Percentiles rank a stretch among this genome's conserved stretches.
Evolutionary conservation across 2,797 vertebrate species (phyloP).

Genomic region (Sphaeramia orbicularis): DNA sequence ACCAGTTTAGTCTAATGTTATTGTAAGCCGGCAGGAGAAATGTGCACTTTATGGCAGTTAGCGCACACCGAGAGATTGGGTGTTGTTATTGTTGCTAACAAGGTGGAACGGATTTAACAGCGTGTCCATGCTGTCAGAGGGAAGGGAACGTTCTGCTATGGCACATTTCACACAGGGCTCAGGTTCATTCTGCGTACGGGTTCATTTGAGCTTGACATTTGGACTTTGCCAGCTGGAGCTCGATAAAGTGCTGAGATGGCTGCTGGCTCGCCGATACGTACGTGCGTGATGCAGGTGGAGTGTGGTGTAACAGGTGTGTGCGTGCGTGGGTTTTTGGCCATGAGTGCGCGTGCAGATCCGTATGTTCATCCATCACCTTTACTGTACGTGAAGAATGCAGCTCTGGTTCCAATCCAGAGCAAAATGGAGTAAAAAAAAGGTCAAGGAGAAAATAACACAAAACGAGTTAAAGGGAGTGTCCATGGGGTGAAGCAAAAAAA

Average conservation of each 20-base stretch:
- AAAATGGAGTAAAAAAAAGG: neutral
- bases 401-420: neutral
- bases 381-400: conserved; percentile 1
- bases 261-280: conserved; percentile 42
- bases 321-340: neutral
- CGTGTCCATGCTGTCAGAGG: conserved; percentile 38
- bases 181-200: conserved; percentile 16
- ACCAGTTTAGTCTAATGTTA: conserved; percentile 53
- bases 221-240: conserved; percentile 49
- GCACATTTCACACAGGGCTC: conserved; percentile 50
- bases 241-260: conserved; percentile 39
- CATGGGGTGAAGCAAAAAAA: neutral
- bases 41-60: conserved; percentile 39
- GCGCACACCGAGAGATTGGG: conserved; percentile 24
- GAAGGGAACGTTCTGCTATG: conserved; percentile 28
- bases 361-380: neutral
- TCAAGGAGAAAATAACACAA: too few relatives aligned
- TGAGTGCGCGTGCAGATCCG: neutral
- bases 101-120: conserved; percentile 60
- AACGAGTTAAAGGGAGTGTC: neutral
- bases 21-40: conserved; percentile 42
- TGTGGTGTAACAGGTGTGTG: conserved; percentile 17
- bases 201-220: conserved; percentile 37
- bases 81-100: conserved; percentile 60
- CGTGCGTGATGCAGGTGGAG: conserved; percentile 50